Conservation (phyloP, 2,797 vertebrate genomes). For the Apogon talboti region DNA sequence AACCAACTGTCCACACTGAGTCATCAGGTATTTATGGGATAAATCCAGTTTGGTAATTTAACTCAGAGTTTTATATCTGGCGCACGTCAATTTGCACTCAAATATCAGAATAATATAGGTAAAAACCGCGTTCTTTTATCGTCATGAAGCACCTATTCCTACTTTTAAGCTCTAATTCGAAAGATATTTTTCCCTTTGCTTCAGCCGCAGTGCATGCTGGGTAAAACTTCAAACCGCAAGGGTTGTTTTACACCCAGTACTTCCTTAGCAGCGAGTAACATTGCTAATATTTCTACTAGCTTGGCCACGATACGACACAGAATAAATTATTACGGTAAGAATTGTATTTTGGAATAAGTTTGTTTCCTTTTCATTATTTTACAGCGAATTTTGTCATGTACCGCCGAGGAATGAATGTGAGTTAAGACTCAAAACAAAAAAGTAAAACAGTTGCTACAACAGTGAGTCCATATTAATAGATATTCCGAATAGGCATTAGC, state of each 20-base stretch:
- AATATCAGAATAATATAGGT: too few relatives aligned
- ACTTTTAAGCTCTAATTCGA: neutral
- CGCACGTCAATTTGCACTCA: too few relatives aligned
- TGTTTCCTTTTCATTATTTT: too few relatives aligned
- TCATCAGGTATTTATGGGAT: fast-evolving
- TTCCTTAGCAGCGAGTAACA: too few relatives aligned
- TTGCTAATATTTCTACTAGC: too few relatives aligned
- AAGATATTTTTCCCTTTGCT: neutral
- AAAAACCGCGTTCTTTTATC: neutral
- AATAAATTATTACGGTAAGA: too few relatives aligned
- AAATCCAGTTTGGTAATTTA: too few relatives aligned
- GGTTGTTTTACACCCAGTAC: too few relatives aligned
- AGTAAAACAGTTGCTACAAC: neutral
- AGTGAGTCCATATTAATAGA: neutral
- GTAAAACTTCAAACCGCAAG: neutral
- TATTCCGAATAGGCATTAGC: neutral
- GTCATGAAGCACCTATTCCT: neutral
- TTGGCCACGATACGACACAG: too few relatives aligned
- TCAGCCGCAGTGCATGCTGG: constrained; percentile 2
- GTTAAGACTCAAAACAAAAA: neutral
- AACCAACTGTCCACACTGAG: fast-evolving
- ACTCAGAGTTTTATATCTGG: too few relatives aligned
- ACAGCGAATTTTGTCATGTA: too few relatives aligned
- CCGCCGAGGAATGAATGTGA: neutral
- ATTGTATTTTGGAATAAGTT: too few relatives aligned